A percentile compares a stretch with the other conserved stretches of the same genome.
Evolutionary conservation across 2,113 vertebrate genomes (phyloP).

Genomic region (Corynorhinus townsendii): DNA sequence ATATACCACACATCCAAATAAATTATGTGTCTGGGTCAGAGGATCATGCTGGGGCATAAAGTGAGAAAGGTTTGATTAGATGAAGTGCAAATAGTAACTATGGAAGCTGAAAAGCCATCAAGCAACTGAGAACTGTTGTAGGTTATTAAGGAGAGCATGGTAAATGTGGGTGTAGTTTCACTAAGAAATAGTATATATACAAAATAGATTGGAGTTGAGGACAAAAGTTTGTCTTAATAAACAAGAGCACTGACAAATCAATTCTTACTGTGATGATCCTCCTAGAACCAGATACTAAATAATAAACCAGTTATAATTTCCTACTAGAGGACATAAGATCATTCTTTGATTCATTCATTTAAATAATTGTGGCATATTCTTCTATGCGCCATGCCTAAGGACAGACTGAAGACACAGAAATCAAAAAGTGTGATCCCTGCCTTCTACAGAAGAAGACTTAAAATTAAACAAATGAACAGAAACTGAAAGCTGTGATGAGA

Average conservation of each 20-base stretch:
- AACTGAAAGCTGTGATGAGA: neutral
- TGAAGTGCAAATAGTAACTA: neutral
- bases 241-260: neutral
- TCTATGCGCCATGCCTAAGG: neutral
- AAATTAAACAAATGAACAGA: neutral
- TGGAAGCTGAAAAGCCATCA: neutral
- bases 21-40: constrained; percentile 16
- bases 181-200: neutral
- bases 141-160: neutral
- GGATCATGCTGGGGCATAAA: neutral
- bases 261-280: neutral
- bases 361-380: neutral
- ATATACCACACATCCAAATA: neutral
- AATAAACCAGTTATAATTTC: neutral
- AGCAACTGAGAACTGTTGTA: neutral
- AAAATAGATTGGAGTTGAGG: neutral
- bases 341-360: neutral
- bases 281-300: neutral
- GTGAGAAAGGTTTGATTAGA: neutral
- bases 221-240: neutral
- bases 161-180: neutral
- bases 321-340: neutral
- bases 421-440: neutral
- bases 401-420: neutral
- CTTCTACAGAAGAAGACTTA: neutral